Conservation (phyloP, 1,140 invertebrate species). For the Pemphigus obesinymphae region DNA sequence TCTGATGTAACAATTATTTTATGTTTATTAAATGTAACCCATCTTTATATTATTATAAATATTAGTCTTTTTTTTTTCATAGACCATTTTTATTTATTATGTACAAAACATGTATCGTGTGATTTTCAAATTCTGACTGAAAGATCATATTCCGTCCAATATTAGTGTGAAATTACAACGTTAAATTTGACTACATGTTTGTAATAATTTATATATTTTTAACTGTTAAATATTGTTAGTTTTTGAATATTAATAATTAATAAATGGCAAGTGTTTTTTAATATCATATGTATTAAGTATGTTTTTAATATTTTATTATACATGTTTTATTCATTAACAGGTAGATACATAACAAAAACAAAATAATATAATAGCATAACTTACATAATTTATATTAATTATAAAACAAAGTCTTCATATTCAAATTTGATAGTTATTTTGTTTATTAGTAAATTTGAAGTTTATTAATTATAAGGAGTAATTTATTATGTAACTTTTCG, state of each 20-base stretch:
- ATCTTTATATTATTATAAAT: neutral
- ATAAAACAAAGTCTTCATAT: too few relatives aligned
- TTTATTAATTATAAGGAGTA: too few relatives aligned
- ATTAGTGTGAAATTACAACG: neutral
- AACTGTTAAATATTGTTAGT: slow-evolving; percentile 16
- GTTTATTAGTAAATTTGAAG: too few relatives aligned
- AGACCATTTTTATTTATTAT: neutral
- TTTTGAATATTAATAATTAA: neutral
- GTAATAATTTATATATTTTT: neutral
- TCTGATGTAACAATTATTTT: neutral
- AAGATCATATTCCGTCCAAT: slow-evolving; percentile 37
- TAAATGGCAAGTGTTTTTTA: neutral
- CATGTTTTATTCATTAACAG: too few relatives aligned
- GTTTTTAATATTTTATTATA: too few relatives aligned
- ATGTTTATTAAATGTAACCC: neutral
- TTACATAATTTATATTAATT: too few relatives aligned
- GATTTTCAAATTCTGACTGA: slow-evolving; percentile 27
- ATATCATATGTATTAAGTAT: neutral
- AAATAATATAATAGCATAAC: too few relatives aligned
- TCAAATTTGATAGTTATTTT: too few relatives aligned
- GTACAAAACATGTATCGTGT: slow-evolving; percentile 16
- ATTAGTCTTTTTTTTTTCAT: neutral
- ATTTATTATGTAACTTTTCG: too few relatives aligned
- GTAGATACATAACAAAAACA: too few relatives aligned
- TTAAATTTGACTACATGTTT: neutral